phyloP scores from a whole-genome alignment of 2,888 invertebrate species.

The Eumacrocentrus americanus region DNA sequence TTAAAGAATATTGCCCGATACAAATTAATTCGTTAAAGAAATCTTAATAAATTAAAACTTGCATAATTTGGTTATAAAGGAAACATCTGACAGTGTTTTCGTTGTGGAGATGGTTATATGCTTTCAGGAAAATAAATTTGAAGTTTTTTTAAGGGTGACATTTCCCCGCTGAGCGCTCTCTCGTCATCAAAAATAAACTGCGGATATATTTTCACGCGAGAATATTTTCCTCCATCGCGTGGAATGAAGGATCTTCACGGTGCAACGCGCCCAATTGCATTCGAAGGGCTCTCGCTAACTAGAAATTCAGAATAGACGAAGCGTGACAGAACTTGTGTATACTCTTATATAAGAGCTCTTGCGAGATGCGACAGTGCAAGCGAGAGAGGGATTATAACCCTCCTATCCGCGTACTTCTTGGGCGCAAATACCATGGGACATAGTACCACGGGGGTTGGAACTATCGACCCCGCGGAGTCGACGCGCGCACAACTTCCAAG shows the following conservation, averaged over 20 bases:
- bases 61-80: too few species aligned
- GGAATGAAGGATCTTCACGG: background rate
- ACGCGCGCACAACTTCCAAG: slow-evolving; percentile 24
- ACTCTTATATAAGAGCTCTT: background rate
- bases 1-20: too few species aligned
- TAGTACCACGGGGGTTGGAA: slow-evolving; percentile 20
- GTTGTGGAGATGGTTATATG: slow-evolving; percentile 29
- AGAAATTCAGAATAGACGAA: slow-evolving; percentile 28
- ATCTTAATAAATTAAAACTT: too few species aligned
- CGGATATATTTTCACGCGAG: background rate
- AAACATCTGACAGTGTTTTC: too few species aligned
- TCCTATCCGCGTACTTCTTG: background rate
- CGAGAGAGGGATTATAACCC: background rate
- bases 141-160: background rate
- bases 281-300: slow-evolving; percentile 24
- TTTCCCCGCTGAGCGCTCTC: slow-evolving; percentile 8
- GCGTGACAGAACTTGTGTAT: slow-evolving; percentile 18
- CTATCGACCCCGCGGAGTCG: slow-evolving; percentile 28
- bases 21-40: too few species aligned
- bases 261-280: slow-evolving; percentile 5
- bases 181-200: background rate
- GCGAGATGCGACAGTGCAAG: slow-evolving; percentile 12
- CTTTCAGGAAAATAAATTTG: slow-evolving; percentile 25
- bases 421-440: background rate
- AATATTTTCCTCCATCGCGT: background rate